Evolutionary conservation across 2,113 vertebrate species (phyloP), one percentile per base, ranked within the genome.

Genomic region (Thinocorus orbignyianus): DNA sequence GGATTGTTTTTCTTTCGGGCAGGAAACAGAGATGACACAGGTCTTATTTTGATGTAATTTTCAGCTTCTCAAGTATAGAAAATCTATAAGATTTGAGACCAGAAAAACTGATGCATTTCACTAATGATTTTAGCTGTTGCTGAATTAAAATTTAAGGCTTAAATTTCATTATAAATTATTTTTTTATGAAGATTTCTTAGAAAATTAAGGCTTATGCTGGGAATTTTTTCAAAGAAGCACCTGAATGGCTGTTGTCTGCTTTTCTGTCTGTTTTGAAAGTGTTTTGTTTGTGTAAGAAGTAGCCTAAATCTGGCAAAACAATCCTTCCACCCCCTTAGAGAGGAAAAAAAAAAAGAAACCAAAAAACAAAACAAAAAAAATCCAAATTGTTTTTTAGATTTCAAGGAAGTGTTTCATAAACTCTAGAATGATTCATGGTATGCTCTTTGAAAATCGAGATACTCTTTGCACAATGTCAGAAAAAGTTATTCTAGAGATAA

Each of bases 261-360:
- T 60, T 74, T 35, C 70, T 79, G 42, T 44, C 18, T 24, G 11
- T 33, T 57, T 62, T 25, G 9, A n/a, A 85, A 80, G 5, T 69
- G 7, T 51, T 88, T 49, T 80, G 3, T 52, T 77, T 73, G 15
- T 13, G 14, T 44, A 55, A 79, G 60, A 22, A 58, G 13, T 31
- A 86, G 11, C 15, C 17, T 39, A 57, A 42, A 5, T 65, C 30
- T 70, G 37, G 7, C 14, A 82, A 62, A 78, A 48, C 4, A 18
- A 61, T n/a, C 7, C 2, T 0, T 3, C 12, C 5, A 0, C 5
- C 7, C 19, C 20, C 22, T 7, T 7, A 31, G 22, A n/a, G 46
- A 35, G 19, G 37, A 17, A 54, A 22, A 4, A 13, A 55, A 30
- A 46, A 30, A 1, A 17, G 25, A 33, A 41, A 13, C 72, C 22